Evolutionary conservation across 2,888 invertebrate species (phyloP), one percentile per base, ranked within the genome.

Genomic region (Eupithecia inturbata): DNA sequence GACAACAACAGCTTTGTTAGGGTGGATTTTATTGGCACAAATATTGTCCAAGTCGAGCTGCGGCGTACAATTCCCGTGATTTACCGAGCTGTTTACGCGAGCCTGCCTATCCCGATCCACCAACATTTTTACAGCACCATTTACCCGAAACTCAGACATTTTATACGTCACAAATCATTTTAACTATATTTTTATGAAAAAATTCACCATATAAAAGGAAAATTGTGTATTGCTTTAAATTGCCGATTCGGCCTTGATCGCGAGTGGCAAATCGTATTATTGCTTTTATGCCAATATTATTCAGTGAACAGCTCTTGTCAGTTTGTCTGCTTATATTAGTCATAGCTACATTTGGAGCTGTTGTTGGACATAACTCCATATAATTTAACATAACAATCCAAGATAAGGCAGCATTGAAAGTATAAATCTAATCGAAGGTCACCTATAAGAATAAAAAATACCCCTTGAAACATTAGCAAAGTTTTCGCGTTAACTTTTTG

Each of bases 1-100:
- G 92, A 92, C 92, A 93, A 92, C 92, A 92, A 92, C 91, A 93
- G 91, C 91, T 92, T 92, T 92, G 92, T 92, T 89, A 90, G 89
- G 87, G 89, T 89, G 86, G 87, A 91, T 93, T 93, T 92, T 93
- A 93, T 93, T 93, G 92, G 91, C 92, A 92, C 91, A 93, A 93
- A 93, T 92, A 93, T 92, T 92, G 92, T 91, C 89, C 89, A 91
- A 91, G 91, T 90, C 88, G 89, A 89, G 89, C 88, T 88, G 89
- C 84, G 89, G 89, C 88, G 88, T 88, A 86, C 88, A 89, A 88
- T 91, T 87, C 85, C 88, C 84, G 89, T 93, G 93, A 94, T 93
- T 93, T 94, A 93, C 91, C 85, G 92, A 88, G 87, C 89, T 93
- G 93, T 94, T 93, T 94, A 93, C 93, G 88, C 87, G 89, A 88